phyloP scores from a whole-genome alignment of 2,113 vertebrate genomes.

The Neogale vison region DNA sequence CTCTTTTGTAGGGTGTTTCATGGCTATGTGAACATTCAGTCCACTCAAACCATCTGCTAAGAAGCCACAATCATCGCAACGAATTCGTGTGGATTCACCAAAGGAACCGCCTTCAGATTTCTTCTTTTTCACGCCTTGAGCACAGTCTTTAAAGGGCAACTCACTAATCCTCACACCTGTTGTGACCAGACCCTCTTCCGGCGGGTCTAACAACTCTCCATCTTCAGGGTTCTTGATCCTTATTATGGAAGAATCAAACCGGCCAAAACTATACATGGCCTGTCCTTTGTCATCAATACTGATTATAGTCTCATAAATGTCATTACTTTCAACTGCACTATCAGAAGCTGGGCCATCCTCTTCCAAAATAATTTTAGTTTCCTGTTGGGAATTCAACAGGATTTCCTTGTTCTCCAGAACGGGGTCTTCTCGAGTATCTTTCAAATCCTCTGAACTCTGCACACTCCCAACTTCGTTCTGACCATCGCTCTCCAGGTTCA shows the following conservation, averaged over 20 bases:
- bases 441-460: constrained; percentile 65
- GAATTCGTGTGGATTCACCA: constrained; percentile 86
- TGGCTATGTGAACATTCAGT: constrained; percentile 98
- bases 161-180: constrained; percentile 66
- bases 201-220: constrained; percentile 79
- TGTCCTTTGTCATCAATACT: constrained; percentile 81
- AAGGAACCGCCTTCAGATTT: constrained; percentile 78
- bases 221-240: constrained; percentile 88
- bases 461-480: constrained; percentile 41
- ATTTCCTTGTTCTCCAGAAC: constrained; percentile 72
- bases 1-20: constrained; percentile 98
- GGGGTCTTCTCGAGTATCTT: constrained; percentile 63
- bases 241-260: constrained; percentile 94
- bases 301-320: constrained; percentile 79
- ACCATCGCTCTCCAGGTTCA: constrained; percentile 16
- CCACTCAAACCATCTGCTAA: constrained; percentile 96
- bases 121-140: constrained; percentile 82
- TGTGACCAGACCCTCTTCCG: constrained; percentile 76
- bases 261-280: constrained; percentile 73
- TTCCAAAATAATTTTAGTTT: constrained; percentile 81
- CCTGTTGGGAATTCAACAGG: constrained; percentile 79
- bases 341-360: constrained; percentile 82
- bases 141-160: constrained; percentile 71
- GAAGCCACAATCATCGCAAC: constrained; percentile 98
- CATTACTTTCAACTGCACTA: constrained; percentile 77